Evolutionary conservation across 53 echinoderm and acorn worm species (phyloP).

Genomic region (Temnopleurus reevesii): DNA sequence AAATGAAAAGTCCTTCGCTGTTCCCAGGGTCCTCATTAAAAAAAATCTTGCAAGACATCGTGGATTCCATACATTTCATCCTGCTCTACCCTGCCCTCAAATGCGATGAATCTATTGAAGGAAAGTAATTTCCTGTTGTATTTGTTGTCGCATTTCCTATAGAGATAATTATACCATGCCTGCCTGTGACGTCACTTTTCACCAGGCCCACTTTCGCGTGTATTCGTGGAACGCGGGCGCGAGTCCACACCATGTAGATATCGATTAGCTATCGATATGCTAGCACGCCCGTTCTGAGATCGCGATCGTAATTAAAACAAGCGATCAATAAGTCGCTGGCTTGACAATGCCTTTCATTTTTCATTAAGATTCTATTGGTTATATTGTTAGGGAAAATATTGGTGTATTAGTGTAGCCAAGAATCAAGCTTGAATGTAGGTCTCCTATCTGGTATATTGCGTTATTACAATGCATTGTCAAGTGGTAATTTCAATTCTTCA

Average conservation of each 20-base stretch:
- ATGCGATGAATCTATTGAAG: background rate
- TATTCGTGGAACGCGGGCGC: background rate
- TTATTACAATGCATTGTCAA: no score
- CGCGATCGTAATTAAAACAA: constrained; percentile 34
- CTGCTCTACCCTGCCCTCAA: no score
- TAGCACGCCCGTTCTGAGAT: constrained; percentile 24
- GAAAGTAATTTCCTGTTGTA: background rate
- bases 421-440: no score
- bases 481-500: no score
- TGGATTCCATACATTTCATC: no score
- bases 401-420: background rate
- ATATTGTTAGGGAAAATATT: no score
- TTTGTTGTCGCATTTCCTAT: constrained; percentile 18
- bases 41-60: no score
- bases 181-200: background rate
- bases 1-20: no score
- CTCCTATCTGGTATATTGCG: no score
- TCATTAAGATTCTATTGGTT: background rate
- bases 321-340: background rate
- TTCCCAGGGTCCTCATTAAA: no score
- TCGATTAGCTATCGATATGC: constrained; percentile 15
- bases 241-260: background rate
- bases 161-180: background rate
- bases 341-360: background rate
- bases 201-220: background rate